These are phyloP conservation scores for Frankliniella fusca DNA, from an alignment of 2,888 invertebrate species.

Conservation along the genomic window DNA sequence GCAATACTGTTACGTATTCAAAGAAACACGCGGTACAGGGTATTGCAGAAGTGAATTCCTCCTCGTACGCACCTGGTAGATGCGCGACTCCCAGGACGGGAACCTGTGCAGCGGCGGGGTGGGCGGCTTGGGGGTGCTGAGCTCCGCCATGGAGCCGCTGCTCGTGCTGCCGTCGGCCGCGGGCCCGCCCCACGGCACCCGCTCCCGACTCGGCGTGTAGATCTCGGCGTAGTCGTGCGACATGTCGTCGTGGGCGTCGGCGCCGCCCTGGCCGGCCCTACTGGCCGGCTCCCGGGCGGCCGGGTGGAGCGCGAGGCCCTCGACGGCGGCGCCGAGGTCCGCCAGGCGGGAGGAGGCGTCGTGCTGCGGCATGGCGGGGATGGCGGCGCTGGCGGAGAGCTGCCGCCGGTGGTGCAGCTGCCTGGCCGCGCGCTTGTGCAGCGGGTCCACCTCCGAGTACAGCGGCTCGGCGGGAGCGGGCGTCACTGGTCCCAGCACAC, in stretches of 20 bases:
- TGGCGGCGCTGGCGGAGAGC: conserved; percentile 52
- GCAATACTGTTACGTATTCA: too few species aligned
- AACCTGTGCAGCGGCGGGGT: conserved; percentile 88
- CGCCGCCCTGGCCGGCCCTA: background rate
- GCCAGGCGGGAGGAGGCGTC: conserved; percentile 54
- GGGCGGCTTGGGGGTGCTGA: conserved; percentile 58
- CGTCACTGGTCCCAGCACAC: conserved; percentile 43
- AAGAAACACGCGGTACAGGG: too few species aligned
- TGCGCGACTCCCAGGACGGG: conserved; percentile 93
- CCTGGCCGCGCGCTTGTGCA: conserved; percentile 45
- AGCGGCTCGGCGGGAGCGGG: conserved; percentile 46
- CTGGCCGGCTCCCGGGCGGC: conserved; percentile 32
- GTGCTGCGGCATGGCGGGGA: conserved; percentile 42
- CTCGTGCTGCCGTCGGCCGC: conserved; percentile 39
- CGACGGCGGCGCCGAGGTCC: conserved; percentile 57
- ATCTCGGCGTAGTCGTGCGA: conserved; percentile 92
- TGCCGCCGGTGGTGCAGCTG: conserved; percentile 53
- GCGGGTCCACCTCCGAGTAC: conserved; percentile 48
- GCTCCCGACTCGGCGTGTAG: conserved; percentile 84
- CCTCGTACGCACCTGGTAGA: conserved; percentile 76
- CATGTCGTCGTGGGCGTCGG: conserved; percentile 38
- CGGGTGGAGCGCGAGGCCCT: conserved; percentile 51
- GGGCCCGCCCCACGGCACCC: conserved; percentile 43
- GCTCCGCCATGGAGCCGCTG: conserved; percentile 38
- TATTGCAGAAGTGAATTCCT: too few species aligned